These are phyloP conservation scores for Phoxinus dragarum DNA, from an alignment of 2,797 vertebrate species.

Conservation along the genomic window DNA sequence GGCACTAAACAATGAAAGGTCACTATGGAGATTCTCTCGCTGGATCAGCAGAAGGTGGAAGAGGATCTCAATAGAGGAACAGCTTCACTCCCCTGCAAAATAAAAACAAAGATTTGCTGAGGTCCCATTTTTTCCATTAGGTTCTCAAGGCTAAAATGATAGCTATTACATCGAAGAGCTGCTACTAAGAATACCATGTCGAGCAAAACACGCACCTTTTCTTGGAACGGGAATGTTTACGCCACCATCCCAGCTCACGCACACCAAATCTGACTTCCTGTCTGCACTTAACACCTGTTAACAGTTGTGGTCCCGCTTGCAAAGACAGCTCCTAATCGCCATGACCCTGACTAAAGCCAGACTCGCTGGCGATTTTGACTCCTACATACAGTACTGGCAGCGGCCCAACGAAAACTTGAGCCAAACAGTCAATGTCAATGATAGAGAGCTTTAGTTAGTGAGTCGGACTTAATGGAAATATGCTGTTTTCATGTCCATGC, in stretches of 20 bases:
- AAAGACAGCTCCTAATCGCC: constrained; percentile 42
- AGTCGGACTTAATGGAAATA: constrained; percentile 10
- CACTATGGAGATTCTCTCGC: constrained; percentile 27
- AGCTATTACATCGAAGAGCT: neutral
- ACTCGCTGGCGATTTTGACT: constrained; percentile 48
- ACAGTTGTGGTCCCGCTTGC: constrained; percentile 43
- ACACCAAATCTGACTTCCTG: constrained; percentile 30
- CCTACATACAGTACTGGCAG: constrained; percentile 9
- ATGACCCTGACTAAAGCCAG: constrained; percentile 56
- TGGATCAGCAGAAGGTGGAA: constrained; percentile 19
- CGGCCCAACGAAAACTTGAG: neutral
- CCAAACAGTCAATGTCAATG: constrained; percentile 8
- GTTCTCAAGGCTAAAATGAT: neutral
- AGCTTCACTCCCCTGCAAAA: constrained; percentile 1
- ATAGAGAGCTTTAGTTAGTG: neutral
- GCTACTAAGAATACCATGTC: constrained; percentile 11
- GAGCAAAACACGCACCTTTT: constrained; percentile 30
- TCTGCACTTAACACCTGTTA: constrained; percentile 54
- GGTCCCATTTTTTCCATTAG: constrained; percentile 46
- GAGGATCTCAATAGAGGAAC: constrained; percentile 24
- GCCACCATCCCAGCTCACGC: constrained; percentile 19
- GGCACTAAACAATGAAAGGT: constrained; percentile 23
- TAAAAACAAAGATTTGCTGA: constrained; percentile 20
- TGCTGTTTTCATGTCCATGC: constrained; percentile 20
- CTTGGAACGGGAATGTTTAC: constrained; percentile 36